Base-by-base conservation (phyloP, 2,888 invertebrate genomes). In the Caenorhabditis afra region DNA sequence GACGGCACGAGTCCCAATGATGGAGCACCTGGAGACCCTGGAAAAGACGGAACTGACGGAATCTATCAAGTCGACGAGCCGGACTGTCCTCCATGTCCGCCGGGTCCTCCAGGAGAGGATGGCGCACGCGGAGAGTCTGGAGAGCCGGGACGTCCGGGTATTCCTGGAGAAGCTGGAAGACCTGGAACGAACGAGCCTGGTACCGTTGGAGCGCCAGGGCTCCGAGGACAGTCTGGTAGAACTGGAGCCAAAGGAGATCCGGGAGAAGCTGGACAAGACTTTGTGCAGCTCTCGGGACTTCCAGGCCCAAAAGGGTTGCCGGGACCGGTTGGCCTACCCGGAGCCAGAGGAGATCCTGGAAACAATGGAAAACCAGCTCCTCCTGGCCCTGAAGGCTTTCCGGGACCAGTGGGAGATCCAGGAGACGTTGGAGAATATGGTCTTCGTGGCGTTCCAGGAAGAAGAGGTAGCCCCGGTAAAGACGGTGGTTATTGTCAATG, bases 401-500 rank as follows among this genome's bases (percentile, higher is more conserved):
- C 82, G 0, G 85, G 85, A 14, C 75, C 77, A 8, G 59, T 73
- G 39, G 85, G 85, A 22, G 81, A 82, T 23, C 58, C 59, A 4
- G 85, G 85, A 10, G 81, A 81, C 20, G 49, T 59, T 5, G 85
- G 85, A 53, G 83, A 83, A 35, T 80, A 81, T 37, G 85, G 85
- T 0, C 50, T 74, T 8, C 66, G 81, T 10, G 85, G 85, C n/a
- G 65, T 64, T 5, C 79, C 77, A 3, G 85, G 85, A n/a, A 64
- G 80, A 61, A 57, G 68, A 57, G 85, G 85, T 23, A 22, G 47
- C n/a, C 81, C 82, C 2, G 85, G 85, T 47, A 78, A 81, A 57
- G 85, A 85, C 68, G 82, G 82, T 8, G 84, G 82, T 1, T 85
- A 85, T 52, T 85, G 85, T 37, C 80, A 85, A 18, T 85, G 85